These are phyloP conservation scores for Onthophagus sagittarius DNA, from an alignment of 2,888 invertebrate genomes.

Conservation along the genomic window DNA sequence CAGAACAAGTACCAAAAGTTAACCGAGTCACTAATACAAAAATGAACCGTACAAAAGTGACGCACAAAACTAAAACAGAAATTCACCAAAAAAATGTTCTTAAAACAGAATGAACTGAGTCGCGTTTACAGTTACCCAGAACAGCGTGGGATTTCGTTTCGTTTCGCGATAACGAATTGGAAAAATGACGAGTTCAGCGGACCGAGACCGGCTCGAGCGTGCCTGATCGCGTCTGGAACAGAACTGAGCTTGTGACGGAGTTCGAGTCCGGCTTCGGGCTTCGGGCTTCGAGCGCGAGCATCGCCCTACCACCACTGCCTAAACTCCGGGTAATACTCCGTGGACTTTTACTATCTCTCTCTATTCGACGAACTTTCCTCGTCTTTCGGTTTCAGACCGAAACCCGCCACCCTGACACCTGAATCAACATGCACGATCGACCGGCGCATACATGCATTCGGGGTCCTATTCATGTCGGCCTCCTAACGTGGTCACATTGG, in stretches of 20 bases:
- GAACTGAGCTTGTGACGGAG: constrained; percentile 19
- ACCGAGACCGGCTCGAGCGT: neutral
- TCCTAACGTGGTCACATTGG: constrained; percentile 33
- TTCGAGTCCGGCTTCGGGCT: constrained; percentile 17
- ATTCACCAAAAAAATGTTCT: neutral
- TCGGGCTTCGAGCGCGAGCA: constrained; percentile 17
- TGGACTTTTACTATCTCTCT: constrained; percentile 19
- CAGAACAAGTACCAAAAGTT: neutral
- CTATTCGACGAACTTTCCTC: constrained; percentile 2
- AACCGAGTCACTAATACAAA: neutral
- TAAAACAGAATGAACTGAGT: neutral
- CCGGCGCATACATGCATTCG: constrained; percentile 34
- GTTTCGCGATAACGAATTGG: neutral
- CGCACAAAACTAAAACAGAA: neutral
- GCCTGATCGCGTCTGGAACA: constrained; percentile 12
- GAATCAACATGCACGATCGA: constrained; percentile 39
- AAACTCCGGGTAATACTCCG: constrained; percentile 7
- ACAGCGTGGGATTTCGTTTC: neutral
- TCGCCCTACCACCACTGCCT: constrained; percentile 21
- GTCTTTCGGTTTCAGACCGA: constrained; percentile 22
- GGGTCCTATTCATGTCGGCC: constrained; percentile 32
- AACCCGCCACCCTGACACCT: constrained; percentile 30
- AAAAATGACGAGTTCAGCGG: neutral
- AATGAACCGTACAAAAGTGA: neutral
- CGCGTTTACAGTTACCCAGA: neutral